These are phyloP conservation scores for Latheticus oryzae DNA, from an alignment of 2,888 invertebrate species.

Conservation along the genomic window DNA sequence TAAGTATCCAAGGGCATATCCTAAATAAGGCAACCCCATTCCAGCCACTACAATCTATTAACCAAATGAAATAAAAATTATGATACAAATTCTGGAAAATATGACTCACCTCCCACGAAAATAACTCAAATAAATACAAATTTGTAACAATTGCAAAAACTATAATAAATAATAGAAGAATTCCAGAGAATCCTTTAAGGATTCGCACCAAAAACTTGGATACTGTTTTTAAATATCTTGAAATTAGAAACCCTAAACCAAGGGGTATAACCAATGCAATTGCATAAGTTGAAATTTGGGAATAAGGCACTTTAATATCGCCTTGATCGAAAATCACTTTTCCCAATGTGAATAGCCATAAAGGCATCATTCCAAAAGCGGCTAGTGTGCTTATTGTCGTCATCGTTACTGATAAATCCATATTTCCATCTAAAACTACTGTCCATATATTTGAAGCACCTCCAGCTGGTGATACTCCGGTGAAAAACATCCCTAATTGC, in stretches of 20 bases:
- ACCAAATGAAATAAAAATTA: no score
- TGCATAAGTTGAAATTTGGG: conserved; percentile 79
- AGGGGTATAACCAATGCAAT: conserved; percentile 82
- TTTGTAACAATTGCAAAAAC: conserved; percentile 91
- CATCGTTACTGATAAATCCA: conserved; percentile 95
- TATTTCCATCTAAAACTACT: conserved; percentile 89
- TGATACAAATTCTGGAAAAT: background rate
- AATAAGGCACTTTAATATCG: conserved; percentile 81
- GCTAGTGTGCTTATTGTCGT: conserved; percentile 86
- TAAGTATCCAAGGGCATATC: conserved; percentile 78
- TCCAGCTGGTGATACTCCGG: conserved; percentile 91
- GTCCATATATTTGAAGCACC: conserved; percentile 98
- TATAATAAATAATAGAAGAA: conserved; percentile 85
- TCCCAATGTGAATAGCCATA: conserved; percentile 92
- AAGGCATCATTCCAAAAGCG: conserved; percentile 90
- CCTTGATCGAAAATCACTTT: conserved; percentile 78
- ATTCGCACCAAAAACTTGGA: conserved; percentile 80
- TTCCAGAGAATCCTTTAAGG: conserved; percentile 85
- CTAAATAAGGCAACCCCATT: conserved; percentile 84
- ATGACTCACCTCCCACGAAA: conserved; percentile 83
- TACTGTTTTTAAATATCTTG: conserved; percentile 75
- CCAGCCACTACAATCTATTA: conserved; percentile 86
- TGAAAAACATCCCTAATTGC: conserved; percentile 89
- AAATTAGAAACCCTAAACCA: conserved; percentile 75
- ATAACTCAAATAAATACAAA: conserved; percentile 86